These are phyloP conservation scores for Amblyopsis rosae DNA, from an alignment of 2,113 vertebrate genomes.

Conservation along the genomic window DNA sequence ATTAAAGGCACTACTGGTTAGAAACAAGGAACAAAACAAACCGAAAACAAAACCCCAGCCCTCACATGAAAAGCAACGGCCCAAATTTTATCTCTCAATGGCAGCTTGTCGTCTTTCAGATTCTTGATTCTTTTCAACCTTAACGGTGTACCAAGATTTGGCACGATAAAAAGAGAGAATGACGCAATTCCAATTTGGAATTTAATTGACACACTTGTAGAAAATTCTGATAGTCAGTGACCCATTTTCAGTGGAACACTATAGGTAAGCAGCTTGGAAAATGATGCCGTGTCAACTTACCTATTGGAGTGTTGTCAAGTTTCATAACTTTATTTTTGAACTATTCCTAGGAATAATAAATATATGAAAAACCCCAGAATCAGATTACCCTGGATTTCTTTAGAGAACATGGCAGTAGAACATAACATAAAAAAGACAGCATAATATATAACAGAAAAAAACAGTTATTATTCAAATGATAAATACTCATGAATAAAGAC, in stretches of 20 bases:
- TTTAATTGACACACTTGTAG: constrained; percentile 90
- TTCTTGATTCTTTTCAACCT: constrained; percentile 68
- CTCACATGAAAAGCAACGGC: constrained; percentile 64
- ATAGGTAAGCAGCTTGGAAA: constrained; percentile 84
- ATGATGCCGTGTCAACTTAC: constrained; percentile 76
- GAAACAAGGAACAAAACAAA: constrained; percentile 81
- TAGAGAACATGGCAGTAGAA: constrained; percentile 92
- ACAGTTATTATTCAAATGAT: constrained; percentile 77
- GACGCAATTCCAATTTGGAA: constrained; percentile 99
- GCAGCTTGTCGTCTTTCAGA: constrained; percentile 54
- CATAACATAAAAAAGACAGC: constrained; percentile 74
- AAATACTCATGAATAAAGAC: constrained; percentile 77
- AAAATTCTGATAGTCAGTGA: constrained; percentile 96
- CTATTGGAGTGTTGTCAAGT: constrained; percentile 94
- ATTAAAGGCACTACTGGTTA: constrained; percentile 99
- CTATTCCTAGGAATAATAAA: constrained; percentile 99
- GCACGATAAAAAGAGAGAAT: constrained; percentile 96
- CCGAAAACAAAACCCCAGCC: constrained; percentile 55
- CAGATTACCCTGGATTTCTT: constrained; percentile 94
- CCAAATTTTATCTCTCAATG: constrained; percentile 40
- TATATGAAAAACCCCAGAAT: constrained; percentile 97
- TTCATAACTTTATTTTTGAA: constrained; percentile 93
- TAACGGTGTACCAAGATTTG: constrained; percentile 90
- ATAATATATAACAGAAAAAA: constrained; percentile 71
- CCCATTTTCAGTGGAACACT: constrained; percentile 83